Evolutionary conservation across 1,140 invertebrate genomes (phyloP), one percentile per base, ranked within the genome.

Genomic region (Drosophila melanogaster): DNA sequence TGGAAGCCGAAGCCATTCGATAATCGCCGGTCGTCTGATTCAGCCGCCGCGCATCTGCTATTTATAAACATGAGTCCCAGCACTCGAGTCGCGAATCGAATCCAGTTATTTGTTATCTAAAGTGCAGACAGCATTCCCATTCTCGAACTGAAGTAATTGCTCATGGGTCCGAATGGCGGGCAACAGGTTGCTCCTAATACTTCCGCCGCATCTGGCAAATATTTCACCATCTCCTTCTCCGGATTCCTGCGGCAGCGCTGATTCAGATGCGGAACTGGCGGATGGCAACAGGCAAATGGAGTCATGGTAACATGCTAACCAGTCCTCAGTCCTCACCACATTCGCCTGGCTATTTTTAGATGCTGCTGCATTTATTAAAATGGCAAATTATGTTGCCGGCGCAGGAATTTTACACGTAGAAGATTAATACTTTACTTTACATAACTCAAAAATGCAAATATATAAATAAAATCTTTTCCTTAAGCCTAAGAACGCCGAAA

Each of bases 81-180:
- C 35, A 46, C 53, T 47, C 50, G 43, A 30, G 8, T 10, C 30
- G 14, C n/a, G n/a, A 33, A 17, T 17, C 57, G 19, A 46, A 73
- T 79, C 74, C 65, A 85, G 76, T 86, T 86, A 79, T 47, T 73
- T 87, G 71, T 83, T 86, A 86, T 86, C 83, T 86, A 83, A 89
- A 89, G 83, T 84, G 66, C 72, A 76, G 80, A 83, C 77, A 84
- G 53, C 47, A 72, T 75, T 77, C 50, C 66, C 66, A 56, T 58
- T 76, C 47, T 70, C 62, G 59, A 65, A 79, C 76, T 55, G 46
- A 87, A 85, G 81, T 86, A 86, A 86, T 86, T 86, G 84, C 75
- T 72, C 84, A 79, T 87, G 35, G 49, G 30, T 51, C 30, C 49
- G 49, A 51, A 51, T 35, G 49, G 49, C 49, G 86, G 62, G 70